These are phyloP conservation scores for Strigops habroptila DNA, from an alignment of 2,113 vertebrate species.

Conservation along the genomic window DNA sequence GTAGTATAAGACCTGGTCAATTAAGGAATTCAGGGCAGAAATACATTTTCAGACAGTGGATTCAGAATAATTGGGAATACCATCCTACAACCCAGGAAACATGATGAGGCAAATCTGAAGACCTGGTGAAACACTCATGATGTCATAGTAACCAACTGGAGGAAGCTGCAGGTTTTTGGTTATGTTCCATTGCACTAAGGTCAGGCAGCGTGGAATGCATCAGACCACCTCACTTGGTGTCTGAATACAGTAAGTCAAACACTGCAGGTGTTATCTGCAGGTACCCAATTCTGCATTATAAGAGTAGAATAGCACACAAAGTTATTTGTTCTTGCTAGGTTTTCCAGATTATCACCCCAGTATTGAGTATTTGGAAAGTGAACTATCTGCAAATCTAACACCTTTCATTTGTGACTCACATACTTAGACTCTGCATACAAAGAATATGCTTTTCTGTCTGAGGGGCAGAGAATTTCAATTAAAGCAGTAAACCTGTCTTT, in stretches of 20 bases:
- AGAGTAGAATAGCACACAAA: neutral
- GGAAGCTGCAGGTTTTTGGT: neutral
- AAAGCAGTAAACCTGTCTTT: neutral
- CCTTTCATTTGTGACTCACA: neutral
- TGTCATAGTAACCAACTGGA: accelerated
- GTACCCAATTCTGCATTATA: neutral
- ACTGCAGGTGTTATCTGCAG: neutral
- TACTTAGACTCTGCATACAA: neutral
- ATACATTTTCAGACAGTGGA: neutral
- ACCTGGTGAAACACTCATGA: neutral
- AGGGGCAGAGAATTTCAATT: neutral
- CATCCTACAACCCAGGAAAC: neutral
- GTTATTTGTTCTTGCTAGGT: neutral
- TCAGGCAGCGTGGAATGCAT: neutral
- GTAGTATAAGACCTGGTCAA: neutral
- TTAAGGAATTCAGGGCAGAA: neutral
- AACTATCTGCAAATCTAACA: neutral
- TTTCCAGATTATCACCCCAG: neutral
- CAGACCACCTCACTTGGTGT: neutral
- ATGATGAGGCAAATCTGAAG: neutral
- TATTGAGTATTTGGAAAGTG: neutral
- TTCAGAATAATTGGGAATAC: neutral
- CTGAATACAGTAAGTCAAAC: neutral
- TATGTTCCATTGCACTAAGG: neutral
- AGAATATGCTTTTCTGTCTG: neutral